phyloP scores from a whole-genome alignment of 2,797 vertebrate species.

The Gambelia wislizenii region DNA sequence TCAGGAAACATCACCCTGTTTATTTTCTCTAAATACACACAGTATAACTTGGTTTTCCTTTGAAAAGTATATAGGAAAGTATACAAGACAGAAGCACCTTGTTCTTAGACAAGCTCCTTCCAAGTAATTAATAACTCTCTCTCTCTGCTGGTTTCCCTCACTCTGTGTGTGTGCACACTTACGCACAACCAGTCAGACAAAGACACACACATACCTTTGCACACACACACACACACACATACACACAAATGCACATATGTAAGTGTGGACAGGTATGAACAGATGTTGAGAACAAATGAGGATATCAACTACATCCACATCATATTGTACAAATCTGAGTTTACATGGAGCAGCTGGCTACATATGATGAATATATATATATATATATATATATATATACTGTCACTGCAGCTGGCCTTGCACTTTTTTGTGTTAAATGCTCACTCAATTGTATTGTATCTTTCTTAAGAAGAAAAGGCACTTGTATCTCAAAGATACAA shows the following conservation, averaged over 20 bases:
- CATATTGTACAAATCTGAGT: conserved; percentile 75
- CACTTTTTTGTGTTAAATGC: conserved; percentile 62
- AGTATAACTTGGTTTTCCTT: neutral
- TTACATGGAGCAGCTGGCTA: conserved; percentile 78
- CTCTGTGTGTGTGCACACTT: neutral
- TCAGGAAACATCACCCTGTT: conserved; percentile 20
- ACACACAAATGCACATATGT: neutral
- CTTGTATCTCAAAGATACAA: neutral
- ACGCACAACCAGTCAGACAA: too few species aligned
- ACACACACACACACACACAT: neutral
- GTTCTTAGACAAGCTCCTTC: neutral
- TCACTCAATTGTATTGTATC: conserved; percentile 45
- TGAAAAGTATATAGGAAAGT: conserved; percentile 2
- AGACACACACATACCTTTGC: too few species aligned
- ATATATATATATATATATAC: conserved; percentile 67
- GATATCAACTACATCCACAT: conserved; percentile 56
- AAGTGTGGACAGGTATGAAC: conserved; percentile 61
- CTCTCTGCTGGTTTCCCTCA: too few species aligned
- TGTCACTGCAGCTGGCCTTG: conserved; percentile 77
- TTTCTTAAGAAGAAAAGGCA: conserved; percentile 37
- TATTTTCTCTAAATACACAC: conserved; percentile 8
- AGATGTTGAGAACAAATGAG: conserved; percentile 78
- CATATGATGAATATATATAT: conserved; percentile 59
- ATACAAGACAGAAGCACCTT: neutral
- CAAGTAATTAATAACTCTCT: conserved; percentile 64